Conservation (phyloP, 2,113 vertebrate genomes). For the Indicator indicator region DNA sequence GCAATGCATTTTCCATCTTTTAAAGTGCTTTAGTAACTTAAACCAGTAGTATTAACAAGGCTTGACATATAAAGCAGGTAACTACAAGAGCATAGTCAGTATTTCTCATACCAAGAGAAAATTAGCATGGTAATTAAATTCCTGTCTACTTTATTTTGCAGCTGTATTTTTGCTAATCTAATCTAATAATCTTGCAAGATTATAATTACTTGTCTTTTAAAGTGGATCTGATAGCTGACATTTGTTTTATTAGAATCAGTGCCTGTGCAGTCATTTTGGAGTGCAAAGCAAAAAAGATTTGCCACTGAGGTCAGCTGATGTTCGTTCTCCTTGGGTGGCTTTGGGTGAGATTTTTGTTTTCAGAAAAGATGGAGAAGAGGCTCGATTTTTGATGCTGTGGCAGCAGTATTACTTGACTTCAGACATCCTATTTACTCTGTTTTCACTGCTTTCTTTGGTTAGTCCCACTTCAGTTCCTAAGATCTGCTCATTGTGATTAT, state of each 20-base stretch:
- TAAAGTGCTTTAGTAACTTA: constrained; percentile 1
- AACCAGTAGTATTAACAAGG: neutral
- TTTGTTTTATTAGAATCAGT: neutral
- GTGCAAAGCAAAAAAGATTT: neutral
- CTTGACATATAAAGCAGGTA: neutral
- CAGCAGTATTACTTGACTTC: neutral
- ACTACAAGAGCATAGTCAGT: neutral
- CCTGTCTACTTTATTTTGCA: neutral
- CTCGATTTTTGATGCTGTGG: neutral
- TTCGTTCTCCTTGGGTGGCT: neutral
- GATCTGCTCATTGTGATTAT: neutral
- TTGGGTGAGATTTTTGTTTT: neutral
- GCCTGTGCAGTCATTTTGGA: neutral
- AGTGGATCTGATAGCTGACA: neutral
- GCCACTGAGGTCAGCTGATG: neutral
- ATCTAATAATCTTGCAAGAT: neutral
- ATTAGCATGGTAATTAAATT: constrained; percentile 37
- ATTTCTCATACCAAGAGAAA: constrained; percentile 27
- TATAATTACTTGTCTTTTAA: constrained; percentile 27
- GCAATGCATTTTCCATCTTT: neutral
- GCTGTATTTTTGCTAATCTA: constrained; percentile 8
- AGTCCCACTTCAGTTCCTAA: neutral
- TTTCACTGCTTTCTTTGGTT: neutral
- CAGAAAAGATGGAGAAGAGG: neutral
- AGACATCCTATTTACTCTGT: neutral